These are phyloP conservation scores for Sandelia bainsii DNA, from an alignment of 2,797 vertebrate species.

Conservation along the genomic window DNA sequence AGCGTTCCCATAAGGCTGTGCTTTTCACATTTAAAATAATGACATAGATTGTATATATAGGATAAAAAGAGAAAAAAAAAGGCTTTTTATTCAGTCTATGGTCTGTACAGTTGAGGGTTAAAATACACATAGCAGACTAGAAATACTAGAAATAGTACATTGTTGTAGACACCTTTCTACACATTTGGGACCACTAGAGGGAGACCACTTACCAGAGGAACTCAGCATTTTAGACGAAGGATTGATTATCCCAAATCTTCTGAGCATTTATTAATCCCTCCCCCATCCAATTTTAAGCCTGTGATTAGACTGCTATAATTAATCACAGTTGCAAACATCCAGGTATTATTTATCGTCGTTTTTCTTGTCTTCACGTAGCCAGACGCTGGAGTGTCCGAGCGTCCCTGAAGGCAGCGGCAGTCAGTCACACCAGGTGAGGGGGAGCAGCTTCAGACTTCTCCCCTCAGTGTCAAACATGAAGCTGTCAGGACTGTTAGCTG, in stretches of 20 bases:
- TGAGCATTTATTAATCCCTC: too few species aligned
- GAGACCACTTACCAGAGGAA: background rate
- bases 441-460: too few species aligned
- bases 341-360: background rate
- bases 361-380: background rate
- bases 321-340: background rate
- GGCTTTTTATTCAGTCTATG: too few species aligned
- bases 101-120: too few species aligned
- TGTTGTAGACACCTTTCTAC: background rate
- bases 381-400: background rate
- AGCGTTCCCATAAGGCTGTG: background rate
- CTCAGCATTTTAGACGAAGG: too few species aligned
- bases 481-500: background rate
- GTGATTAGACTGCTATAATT: background rate
- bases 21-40: too few species aligned
- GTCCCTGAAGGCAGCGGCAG: conserved; percentile 39
- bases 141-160: background rate
- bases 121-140: too few species aligned
- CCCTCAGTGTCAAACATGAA: conserved; percentile 39
- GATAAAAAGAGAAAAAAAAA: too few species aligned
- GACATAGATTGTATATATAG: too few species aligned
- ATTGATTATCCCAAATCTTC: too few species aligned
- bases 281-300: too few species aligned
- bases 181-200: background rate
- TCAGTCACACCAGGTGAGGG: conserved; percentile 31